These are phyloP conservation scores for Reticulitermes speratus DNA, from an alignment of 1,140 invertebrate genomes.

Conservation along the genomic window DNA sequence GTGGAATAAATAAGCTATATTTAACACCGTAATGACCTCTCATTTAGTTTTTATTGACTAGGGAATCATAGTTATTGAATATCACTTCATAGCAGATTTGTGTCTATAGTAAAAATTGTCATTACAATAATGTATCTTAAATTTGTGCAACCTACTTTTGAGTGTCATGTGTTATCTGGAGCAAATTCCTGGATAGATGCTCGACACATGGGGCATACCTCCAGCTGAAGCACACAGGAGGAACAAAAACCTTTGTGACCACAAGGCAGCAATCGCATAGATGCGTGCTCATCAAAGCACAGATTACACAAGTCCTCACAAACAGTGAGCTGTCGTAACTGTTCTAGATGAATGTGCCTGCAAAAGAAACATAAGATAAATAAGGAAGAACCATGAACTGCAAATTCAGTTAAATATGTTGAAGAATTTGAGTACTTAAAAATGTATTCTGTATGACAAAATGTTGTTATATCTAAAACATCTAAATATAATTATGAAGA, in stretches of 20 bases:
- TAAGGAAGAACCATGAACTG: neutral
- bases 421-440: neutral
- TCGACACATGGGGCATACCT: slow-evolving; percentile 87
- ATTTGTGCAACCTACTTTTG: neutral
- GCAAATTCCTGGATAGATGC: slow-evolving; percentile 57
- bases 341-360: slow-evolving; percentile 73
- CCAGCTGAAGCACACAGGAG: slow-evolving; percentile 72
- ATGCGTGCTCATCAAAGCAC: slow-evolving; percentile 80
- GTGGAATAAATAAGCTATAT: no score
- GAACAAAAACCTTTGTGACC: slow-evolving; percentile 82
- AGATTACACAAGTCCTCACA: slow-evolving; percentile 84
- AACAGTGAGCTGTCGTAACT: slow-evolving; percentile 71
- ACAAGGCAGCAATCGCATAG: slow-evolving; percentile 75
- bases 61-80: no score
- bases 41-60: no score
- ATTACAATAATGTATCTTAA: neutral
- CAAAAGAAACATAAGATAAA: slow-evolving; percentile 16
- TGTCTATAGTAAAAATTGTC: no score
- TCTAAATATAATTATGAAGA: no score
- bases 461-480: no score
- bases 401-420: neutral
- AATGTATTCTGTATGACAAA: neutral
- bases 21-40: no score
- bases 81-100: no score
- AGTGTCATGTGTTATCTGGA: slow-evolving; percentile 48